Evolutionary conservation across 1,140 invertebrate genomes (phyloP).

Genomic region (Fopius arisanus): DNA sequence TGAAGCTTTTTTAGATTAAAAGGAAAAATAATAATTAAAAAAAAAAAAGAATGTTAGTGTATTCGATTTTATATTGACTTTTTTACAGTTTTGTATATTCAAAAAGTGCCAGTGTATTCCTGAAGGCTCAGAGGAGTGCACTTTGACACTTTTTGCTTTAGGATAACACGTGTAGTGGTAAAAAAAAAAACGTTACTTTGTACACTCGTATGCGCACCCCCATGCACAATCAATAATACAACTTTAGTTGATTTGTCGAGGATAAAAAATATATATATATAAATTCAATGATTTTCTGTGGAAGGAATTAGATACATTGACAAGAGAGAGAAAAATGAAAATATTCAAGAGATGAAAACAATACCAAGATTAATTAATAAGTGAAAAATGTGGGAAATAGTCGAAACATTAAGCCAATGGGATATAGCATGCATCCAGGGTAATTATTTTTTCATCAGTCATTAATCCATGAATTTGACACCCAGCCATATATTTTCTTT

Average conservation of each 20-base stretch:
- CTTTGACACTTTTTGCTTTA: constrained; percentile 38
- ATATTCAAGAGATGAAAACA: not conserved
- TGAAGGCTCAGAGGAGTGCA: constrained; percentile 38
- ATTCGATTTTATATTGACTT: constrained; percentile 48
- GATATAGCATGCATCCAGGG: not conserved
- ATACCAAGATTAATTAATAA: not conserved
- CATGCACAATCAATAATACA: constrained; percentile 26
- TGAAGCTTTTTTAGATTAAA: constrained; percentile 40
- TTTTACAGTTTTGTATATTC: constrained; percentile 49
- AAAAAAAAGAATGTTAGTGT: constrained; percentile 41
- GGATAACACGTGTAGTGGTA: constrained; percentile 36
- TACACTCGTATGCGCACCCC: constrained; percentile 30
- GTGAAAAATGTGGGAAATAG: not conserved
- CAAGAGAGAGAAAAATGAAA: not conserved
- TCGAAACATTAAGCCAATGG: not conserved
- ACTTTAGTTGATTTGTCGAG: not conserved
- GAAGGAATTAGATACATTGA: not conserved
- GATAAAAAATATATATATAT: not conserved
- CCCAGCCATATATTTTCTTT: not conserved
- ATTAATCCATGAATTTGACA: not conserved
- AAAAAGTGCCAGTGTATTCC: constrained; percentile 36
- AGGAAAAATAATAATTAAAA: constrained; percentile 24
- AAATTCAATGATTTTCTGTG: not conserved
- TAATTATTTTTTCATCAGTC: not conserved
- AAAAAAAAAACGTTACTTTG: constrained; percentile 36